Base-by-base conservation (phyloP, 1,140 invertebrate genomes). In the Pseudomyrmex cubaensis region DNA sequence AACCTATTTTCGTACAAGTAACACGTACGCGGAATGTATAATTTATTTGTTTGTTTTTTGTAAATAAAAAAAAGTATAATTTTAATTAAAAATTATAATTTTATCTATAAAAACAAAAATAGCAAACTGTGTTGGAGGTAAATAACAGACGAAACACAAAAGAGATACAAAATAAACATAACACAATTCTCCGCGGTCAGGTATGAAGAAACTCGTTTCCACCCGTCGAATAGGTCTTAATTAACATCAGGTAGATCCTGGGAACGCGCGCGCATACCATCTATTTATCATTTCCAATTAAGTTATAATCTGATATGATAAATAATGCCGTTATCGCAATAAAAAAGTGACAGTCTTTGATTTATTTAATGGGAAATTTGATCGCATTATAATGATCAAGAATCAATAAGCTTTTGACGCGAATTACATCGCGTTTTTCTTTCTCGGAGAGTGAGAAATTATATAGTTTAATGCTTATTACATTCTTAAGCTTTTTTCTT, bases 251-350 rank as follows among this genome's bases (percentile, higher is more conserved):
- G 59, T 67, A 74, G 74, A 52, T 86, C 52, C 74, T 62, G 61
- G 76, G 82, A 86, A 22, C 52, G 54, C 35, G 70, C 72, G 61
- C 13, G 20, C 5, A 20, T 74, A 69, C 17, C 62, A 25, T n/a
- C 72, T 62, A 82, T 89, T 86, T 69, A 85, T 89, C 88, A 86
- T 82, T 76, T 72, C 74, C 70, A 84, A 89, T 88, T 89, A 88
- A 89, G 57, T 70, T 15, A 25, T 25, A 82, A 63, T 64, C 82
- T 20, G 62, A 70, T 57, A 54, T 83, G 74, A 89, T 75, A 70
- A 85, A 89, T 73, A 61, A 25, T 64, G 4, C 9, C 48, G 69
- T 50, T 48, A 69, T 7, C 67, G 46, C 74, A 59, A 73, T 75
- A 59, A 59, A 35, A 56, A 72, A 63, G 48, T 46, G 63, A 84